Evolutionary conservation across 1,140 invertebrate species (phyloP), one percentile per base, ranked within the genome.

Genomic region (Pristionchus pacificus): DNA sequence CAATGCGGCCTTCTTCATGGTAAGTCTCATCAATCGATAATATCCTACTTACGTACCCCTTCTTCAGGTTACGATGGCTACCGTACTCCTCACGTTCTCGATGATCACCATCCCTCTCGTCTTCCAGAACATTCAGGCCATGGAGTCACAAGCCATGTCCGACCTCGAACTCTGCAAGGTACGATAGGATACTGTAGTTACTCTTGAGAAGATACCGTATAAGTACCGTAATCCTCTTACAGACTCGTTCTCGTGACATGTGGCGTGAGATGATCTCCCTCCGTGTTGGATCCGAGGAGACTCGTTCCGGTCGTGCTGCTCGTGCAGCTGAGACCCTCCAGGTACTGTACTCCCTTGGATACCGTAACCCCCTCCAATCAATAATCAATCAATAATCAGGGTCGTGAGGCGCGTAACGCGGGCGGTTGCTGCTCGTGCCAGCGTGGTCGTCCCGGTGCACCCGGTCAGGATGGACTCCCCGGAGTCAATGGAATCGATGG

Each of bases 41-140:
- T 49, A 49, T 6, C 19, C 38, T 10, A 19, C 19, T 49, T 49
- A 10, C 38, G 19, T 10, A 49, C 19, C 38, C 38, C 38, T 49
- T 6, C 6, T 49, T 49, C 38, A 49, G 38, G 82, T 83, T 29
- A 81, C 82, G 19, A 83, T 83, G 63, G 79, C 78, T 10, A 83
- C 81, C 1, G 83, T 83, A 27, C 77, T 82, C n/a, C 76, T 84
- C 0, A 78, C 80, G 13, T 78, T 82, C 19, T 83, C 81, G 49
- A 64, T 83, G 31, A 68, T 83, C 27, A 80, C 81, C 15, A 84
- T 83, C 60, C 81, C 82, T 3, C 66, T 83, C 65, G 79, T 83
- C n/a, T 83, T 83, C 65, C 81, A 83, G 38, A 81, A 83, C 67
- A 79, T 83, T 2, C 81, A 83, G 66, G 78, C 75, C 2, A 72